These are phyloP conservation scores for Gryllus longicercus DNA, from an alignment of 2,888 invertebrate species.

Conservation along the genomic window DNA sequence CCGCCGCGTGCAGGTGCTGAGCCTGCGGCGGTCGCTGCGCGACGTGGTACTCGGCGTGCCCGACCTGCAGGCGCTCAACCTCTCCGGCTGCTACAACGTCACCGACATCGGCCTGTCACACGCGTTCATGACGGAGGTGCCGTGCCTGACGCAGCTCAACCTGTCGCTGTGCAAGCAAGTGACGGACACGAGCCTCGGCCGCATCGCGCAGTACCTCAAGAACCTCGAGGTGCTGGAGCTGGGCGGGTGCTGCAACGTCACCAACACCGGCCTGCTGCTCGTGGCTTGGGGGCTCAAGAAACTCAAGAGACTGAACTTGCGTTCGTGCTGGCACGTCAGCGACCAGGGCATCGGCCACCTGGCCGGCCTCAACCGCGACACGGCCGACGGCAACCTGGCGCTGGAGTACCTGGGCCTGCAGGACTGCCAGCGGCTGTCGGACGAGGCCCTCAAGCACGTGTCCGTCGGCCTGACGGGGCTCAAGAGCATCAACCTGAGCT, in stretches of 20 bases:
- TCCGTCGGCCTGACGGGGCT: slow-evolving; percentile 76
- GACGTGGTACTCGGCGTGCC: slow-evolving; percentile 84
- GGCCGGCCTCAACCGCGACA: slow-evolving; percentile 66
- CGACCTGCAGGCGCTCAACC: slow-evolving; percentile 79
- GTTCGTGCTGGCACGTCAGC: slow-evolving; percentile 89
- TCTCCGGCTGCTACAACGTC: slow-evolving; percentile 93
- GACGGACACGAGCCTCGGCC: too few species aligned
- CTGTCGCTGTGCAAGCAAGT: slow-evolving; percentile 90
- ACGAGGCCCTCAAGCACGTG: slow-evolving; percentile 79
- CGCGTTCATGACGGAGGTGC: slow-evolving; percentile 73
- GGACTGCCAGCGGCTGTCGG: too few species aligned
- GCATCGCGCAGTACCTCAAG: too few species aligned
- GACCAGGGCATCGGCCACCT: slow-evolving; percentile 87
- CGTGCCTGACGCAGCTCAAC: slow-evolving; percentile 72
- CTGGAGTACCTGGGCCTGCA: slow-evolving; percentile 86
- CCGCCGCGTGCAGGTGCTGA: slow-evolving; percentile 82
- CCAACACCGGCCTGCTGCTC: slow-evolving; percentile 76
- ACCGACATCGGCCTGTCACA: slow-evolving; percentile 80
- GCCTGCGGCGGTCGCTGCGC: slow-evolving; percentile 73
- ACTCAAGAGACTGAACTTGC: slow-evolving; percentile 75
- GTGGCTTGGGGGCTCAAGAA: slow-evolving; percentile 86
- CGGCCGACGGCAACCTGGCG: slow-evolving; percentile 65
- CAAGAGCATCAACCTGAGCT: slow-evolving; percentile 85
- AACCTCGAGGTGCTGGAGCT: slow-evolving; percentile 84
- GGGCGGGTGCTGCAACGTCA: too few species aligned